Percentiles rank a stretch among this genome's conserved stretches.
Conservation (phyloP, 1,140 invertebrate species). For the Ptiloglossa arizonensis region DNA sequence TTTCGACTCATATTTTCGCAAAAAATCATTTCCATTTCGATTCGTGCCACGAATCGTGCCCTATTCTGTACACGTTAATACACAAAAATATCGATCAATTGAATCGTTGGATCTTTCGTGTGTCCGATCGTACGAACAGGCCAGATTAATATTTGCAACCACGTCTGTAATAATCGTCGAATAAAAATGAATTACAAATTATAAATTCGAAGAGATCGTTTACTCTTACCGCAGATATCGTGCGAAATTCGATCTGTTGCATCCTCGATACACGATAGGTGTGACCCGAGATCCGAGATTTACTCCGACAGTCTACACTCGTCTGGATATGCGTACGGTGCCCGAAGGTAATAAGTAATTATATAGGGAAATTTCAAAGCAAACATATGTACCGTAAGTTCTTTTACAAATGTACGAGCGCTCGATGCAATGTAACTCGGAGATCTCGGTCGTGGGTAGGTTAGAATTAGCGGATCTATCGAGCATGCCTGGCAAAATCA, state of each 20-base stretch:
- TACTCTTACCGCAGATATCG: neutral
- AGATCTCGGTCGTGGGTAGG: constrained; percentile 17
- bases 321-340: neutral
- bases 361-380: constrained; percentile 3
- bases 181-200: neutral
- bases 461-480: constrained; percentile 43
- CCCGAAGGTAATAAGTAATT: neutral
- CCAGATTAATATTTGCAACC: too few relatives aligned
- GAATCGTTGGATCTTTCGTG: too few relatives aligned
- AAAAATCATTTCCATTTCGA: too few relatives aligned
- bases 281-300: neutral
- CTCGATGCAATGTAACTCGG: constrained; percentile 33
- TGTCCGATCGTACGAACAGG: too few relatives aligned
- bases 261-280: too few relatives aligned
- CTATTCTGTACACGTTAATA: too few relatives aligned
- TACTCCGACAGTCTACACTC: neutral
- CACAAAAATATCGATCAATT: too few relatives aligned
- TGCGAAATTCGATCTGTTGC: neutral
- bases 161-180: too few relatives aligned
- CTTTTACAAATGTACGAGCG: constrained; percentile 7
- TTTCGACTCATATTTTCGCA: too few relatives aligned
- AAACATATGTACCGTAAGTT: constrained; percentile 24
- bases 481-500: constrained; percentile 44
- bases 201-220: neutral
- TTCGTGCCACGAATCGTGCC: too few relatives aligned